Evolutionary conservation across 1,140 invertebrate genomes (phyloP).

Genomic region (Drosophila teissieri): DNA sequence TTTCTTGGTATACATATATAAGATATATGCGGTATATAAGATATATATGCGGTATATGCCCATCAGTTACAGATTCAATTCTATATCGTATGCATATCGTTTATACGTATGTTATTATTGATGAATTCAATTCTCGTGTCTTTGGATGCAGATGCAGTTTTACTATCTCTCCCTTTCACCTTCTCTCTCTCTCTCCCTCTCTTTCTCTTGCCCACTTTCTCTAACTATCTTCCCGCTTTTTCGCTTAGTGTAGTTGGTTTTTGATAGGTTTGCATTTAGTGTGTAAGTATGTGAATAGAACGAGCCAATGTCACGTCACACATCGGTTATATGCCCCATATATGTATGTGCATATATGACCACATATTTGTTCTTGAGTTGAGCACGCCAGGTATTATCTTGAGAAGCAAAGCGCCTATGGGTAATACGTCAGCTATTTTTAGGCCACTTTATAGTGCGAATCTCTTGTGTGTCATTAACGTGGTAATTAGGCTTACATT

Average conservation of each 20-base stretch:
- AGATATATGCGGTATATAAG: slow-evolving; percentile 49
- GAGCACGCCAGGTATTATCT: slow-evolving; percentile 21
- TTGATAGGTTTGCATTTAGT: slow-evolving; percentile 17
- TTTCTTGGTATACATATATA: slow-evolving; percentile 53
- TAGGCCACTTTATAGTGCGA: background rate
- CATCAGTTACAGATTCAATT: slow-evolving; percentile 70
- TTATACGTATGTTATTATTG: slow-evolving; percentile 45
- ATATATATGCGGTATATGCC: slow-evolving; percentile 53
- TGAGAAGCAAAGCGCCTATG: background rate
- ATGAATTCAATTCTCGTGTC: slow-evolving; percentile 56
- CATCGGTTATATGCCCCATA: slow-evolving; percentile 34
- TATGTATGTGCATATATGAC: slow-evolving; percentile 1
- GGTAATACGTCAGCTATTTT: slow-evolving; percentile 16
- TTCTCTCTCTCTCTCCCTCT: slow-evolving; percentile 4
- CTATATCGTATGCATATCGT: slow-evolving; percentile 61
- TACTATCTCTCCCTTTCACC: slow-evolving; percentile 2
- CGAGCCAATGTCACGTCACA: slow-evolving; percentile 42
- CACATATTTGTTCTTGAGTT: slow-evolving; percentile 8
- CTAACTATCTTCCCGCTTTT: slow-evolving; percentile 2
- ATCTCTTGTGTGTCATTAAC: background rate
- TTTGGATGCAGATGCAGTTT: slow-evolving; percentile 61
- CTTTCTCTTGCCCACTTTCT: slow-evolving; percentile 7
- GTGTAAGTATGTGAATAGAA: slow-evolving; percentile 33
- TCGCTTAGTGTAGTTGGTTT: slow-evolving; percentile 20
- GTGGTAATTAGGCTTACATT: background rate